Base-by-base conservation (phyloP, 2,888 invertebrate genomes). In the Drosophila fulvimacula region DNA sequence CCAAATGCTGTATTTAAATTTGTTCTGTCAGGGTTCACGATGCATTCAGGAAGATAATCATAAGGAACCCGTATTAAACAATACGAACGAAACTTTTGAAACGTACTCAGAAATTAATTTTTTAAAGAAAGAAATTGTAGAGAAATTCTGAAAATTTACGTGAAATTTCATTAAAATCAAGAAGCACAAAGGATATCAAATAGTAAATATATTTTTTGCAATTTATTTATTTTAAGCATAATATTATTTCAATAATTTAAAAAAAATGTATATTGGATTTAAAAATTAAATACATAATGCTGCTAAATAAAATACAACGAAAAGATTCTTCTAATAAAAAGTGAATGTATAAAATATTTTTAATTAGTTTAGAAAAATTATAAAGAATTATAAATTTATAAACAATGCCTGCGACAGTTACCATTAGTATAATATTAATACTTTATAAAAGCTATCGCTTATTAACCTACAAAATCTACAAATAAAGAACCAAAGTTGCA, bases 1-100 rank as follows among this genome's bases (percentile, higher is more conserved):
- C 93, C 94, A 95, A 85, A 94, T 96, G 91, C 93, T 97, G 30
- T 96, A 96, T 91, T 94, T 95, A 73, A 95, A 96, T 92, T 94
- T 97, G 73, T 95, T 96, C 92, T 95, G 96, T 15, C 94, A 95
- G 79, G 93, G 82, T 9, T 63, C 76, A 2, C 78, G 79, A 44
- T 64, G 72, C 15, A 55, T 42, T 5, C 81, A 80, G 15, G 82
- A 88, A 39, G 87, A 88, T n/a, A 90, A 91, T 64, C 83, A n/a
- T 86, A 90, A 38, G 76, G 87, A 24, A 87, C 93, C 76, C 93
- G 94, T 1, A 94, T 94, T 70, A 92, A 93, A 72, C 93, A 94
- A 92, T 94, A 91, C 63, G 92, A 92, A 73, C 74, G 92, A 13
- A n/a, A 89, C 90, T 1, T 71, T 93, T 58, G 91, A 92, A 67